Conservation (phyloP, 2,888 invertebrate genomes). For the Bellardia bayeri region DNA sequence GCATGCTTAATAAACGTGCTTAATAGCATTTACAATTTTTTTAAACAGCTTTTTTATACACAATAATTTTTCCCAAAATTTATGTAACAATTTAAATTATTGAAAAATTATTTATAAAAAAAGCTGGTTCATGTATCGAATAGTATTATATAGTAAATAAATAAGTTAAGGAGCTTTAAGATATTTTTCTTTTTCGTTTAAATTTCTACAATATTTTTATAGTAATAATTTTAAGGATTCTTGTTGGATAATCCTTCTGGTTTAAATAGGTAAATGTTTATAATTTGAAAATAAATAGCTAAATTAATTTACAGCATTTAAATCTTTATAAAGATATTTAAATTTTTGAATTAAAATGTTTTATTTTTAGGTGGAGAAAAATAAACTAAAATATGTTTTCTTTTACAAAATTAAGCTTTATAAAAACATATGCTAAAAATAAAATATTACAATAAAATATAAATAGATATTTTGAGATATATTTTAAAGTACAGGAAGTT, state of each 20-base stretch:
- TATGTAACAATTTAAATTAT: not conserved
- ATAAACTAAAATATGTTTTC: no score
- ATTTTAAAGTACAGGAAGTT: no score
- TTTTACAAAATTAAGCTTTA: no score
- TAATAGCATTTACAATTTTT: conserved; percentile 37
- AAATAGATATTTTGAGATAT: no score
- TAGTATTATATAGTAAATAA: not conserved
- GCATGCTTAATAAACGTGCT: conserved; percentile 72
- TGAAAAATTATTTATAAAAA: not conserved
- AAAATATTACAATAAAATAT: no score
- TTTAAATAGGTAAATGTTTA: not conserved
- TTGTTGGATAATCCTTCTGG: not conserved
- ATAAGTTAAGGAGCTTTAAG: conserved; percentile 1
- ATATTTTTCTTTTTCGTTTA: not conserved
- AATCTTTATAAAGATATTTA: not conserved
- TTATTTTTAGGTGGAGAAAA: not conserved
- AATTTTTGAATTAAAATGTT: not conserved
- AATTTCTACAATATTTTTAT: conserved; percentile 11
- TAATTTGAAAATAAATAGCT: not conserved
- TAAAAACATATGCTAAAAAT: no score
- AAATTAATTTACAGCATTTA: not conserved
- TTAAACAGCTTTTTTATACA: conserved; percentile 1
- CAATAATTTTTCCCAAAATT: not conserved
- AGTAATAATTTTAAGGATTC: not conserved
- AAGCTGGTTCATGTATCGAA: not conserved